These are phyloP conservation scores for Drosophila cardini DNA, from an alignment of 1,140 invertebrate genomes.

Conservation along the genomic window DNA sequence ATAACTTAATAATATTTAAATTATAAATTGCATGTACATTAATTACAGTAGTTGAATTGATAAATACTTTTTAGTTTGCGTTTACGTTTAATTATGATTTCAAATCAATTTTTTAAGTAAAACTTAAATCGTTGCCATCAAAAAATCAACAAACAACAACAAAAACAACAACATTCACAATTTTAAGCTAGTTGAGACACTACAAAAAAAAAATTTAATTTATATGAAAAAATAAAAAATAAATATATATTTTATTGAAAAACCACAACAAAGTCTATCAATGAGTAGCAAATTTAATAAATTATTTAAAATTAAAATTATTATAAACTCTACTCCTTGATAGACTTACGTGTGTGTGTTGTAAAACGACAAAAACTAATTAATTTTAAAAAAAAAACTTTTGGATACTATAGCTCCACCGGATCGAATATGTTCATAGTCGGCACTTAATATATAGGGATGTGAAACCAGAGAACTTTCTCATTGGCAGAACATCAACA, in stretches of 20 bases:
- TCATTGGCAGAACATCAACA: slow-evolving; percentile 98
- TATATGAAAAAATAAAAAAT: slow-evolving; percentile 25
- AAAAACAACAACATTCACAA: slow-evolving; percentile 41
- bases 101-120: slow-evolving; percentile 12
- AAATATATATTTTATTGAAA: slow-evolving; percentile 8
- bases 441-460: slow-evolving; percentile 99
- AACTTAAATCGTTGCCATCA: slow-evolving; percentile 52
- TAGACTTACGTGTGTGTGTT: slow-evolving; percentile 15
- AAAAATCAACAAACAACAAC: slow-evolving; percentile 58
- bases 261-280: slow-evolving; percentile 22
- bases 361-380: slow-evolving; percentile 37
- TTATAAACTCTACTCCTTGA: slow-evolving; percentile 15
- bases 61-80: slow-evolving; percentile 48
- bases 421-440: slow-evolving; percentile 99
- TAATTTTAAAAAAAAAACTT: too few relatives aligned
- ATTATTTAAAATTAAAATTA: not conserved
- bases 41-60: slow-evolving; percentile 47
- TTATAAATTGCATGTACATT: slow-evolving; percentile 44
- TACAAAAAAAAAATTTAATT: slow-evolving; percentile 61
- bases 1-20: slow-evolving; percentile 35
- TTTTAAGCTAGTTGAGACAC: slow-evolving; percentile 80
- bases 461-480: slow-evolving; percentile 99
- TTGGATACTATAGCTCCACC: slow-evolving; percentile 90
- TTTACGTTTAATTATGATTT: slow-evolving; percentile 33
- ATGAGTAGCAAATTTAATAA: slow-evolving; percentile 16